Evolutionary conservation across 2,113 vertebrate genomes (phyloP).

Genomic region (Chiloscyllium plagiosum): DNA sequence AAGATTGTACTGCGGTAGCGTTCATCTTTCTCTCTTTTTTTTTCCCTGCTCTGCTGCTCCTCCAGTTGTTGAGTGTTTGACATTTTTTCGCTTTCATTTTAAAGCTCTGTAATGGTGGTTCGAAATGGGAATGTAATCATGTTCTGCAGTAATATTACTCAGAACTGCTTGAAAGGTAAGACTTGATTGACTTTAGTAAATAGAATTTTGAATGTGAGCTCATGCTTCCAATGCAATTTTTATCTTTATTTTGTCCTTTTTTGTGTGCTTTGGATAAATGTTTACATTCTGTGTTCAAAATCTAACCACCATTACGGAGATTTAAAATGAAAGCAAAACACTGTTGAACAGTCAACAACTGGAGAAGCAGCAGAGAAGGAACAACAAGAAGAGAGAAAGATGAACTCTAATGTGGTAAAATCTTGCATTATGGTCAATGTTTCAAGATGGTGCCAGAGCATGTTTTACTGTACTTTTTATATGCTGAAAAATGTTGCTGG

Average conservation of each 20-base stretch:
- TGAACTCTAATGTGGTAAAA: no score
- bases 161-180: background rate
- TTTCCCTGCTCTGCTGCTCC: no score
- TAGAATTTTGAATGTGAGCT: background rate
- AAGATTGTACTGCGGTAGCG: no score
- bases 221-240: background rate
- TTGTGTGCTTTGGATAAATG: background rate
- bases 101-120: background rate
- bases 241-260: slow-evolving; percentile 3
- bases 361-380: no score
- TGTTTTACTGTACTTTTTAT: no score
- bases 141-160: background rate
- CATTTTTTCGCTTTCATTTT: background rate
- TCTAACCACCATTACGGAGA: background rate
- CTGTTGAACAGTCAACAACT: no score
- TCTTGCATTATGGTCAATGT: no score
- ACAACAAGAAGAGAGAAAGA: no score
- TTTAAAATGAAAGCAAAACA: no score
- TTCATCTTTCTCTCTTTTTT: no score
- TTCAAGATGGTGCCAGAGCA: no score
- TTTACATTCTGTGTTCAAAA: background rate
- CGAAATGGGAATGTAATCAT: background rate
- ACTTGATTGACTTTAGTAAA: background rate
- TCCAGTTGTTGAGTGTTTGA: background rate
- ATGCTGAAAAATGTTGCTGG: no score